Conservation (phyloP, 2,888 invertebrate species). For the Thecocarcelia acutangulata region DNA sequence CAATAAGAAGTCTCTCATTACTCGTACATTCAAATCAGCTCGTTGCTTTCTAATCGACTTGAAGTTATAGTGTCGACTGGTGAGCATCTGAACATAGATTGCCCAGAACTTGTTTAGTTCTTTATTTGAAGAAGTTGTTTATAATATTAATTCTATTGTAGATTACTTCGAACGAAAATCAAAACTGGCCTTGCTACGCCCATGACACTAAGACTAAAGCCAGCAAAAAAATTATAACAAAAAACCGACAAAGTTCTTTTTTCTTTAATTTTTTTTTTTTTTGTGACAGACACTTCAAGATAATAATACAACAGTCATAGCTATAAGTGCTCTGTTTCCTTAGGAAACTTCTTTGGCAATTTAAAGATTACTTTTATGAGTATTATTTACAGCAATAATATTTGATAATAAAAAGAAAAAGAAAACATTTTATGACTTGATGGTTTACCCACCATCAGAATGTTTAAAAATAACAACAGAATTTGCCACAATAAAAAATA, state of each 20-base stretch:
- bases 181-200: too few relatives aligned
- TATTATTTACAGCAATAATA: slow-evolving; percentile 20
- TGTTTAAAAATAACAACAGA: slow-evolving; percentile 3
- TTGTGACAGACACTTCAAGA: background rate
- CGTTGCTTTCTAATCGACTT: too few relatives aligned
- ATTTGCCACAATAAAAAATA: slow-evolving; percentile 18
- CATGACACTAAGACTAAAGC: too few relatives aligned
- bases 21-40: too few relatives aligned
- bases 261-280: background rate
- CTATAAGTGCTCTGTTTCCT: background rate
- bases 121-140: too few relatives aligned
- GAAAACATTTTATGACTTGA: slow-evolving; percentile 9
- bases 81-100: too few relatives aligned
- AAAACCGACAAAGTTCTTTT: background rate
- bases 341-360: background rate
- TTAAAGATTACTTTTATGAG: slow-evolving; percentile 4
- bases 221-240: slow-evolving; percentile 1
- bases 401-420: background rate
- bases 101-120: too few relatives aligned
- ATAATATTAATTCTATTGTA: too few relatives aligned
- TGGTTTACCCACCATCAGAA: background rate
- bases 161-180: too few relatives aligned
- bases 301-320: background rate
- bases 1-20: too few relatives aligned
- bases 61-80: too few relatives aligned